A percentile compares a stretch with the other conserved stretches of the same genome.
Conservation (phyloP, 2,113 vertebrate species). For the Aptenodytes forsteri region DNA sequence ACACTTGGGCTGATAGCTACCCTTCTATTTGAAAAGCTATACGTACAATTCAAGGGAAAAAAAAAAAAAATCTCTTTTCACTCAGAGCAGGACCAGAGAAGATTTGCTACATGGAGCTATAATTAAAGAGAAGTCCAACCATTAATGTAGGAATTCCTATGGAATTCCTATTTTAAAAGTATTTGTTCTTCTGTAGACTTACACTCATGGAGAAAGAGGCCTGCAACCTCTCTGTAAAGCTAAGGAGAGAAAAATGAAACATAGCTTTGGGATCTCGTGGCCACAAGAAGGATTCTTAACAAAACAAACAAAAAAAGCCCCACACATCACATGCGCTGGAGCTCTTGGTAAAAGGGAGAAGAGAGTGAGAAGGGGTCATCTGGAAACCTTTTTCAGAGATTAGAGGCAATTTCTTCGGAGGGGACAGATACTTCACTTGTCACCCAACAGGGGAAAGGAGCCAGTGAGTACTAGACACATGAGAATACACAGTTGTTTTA, state of each 20-base stretch:
- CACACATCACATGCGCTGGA: background rate
- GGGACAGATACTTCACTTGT: conserved; percentile 21
- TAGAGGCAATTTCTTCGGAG: conserved; percentile 15
- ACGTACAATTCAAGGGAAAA: background rate
- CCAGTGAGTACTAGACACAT: background rate
- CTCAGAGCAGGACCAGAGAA: background rate
- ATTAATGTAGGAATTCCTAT: background rate
- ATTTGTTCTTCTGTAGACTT: background rate
- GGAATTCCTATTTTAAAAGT: background rate
- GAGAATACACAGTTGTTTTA: conserved; percentile 18
- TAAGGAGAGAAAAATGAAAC: conserved; percentile 17
- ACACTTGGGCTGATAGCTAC: background rate
- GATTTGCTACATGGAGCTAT: background rate
- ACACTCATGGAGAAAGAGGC: background rate
- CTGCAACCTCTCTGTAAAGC: background rate
- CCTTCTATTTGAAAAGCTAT: background rate
- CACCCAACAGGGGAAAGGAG: background rate
- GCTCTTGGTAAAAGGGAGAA: background rate
- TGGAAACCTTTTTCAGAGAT: conserved; percentile 45
- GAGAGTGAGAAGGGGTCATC: background rate
- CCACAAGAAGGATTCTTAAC: background rate
- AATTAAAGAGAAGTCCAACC: background rate
- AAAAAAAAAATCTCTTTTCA: background rate
- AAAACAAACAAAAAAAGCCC: conserved; percentile 38
- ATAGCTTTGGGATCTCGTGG: background rate